These are phyloP conservation scores for Drosophila rellima DNA, from an alignment of 2,888 invertebrate species.

Conservation along the genomic window DNA sequence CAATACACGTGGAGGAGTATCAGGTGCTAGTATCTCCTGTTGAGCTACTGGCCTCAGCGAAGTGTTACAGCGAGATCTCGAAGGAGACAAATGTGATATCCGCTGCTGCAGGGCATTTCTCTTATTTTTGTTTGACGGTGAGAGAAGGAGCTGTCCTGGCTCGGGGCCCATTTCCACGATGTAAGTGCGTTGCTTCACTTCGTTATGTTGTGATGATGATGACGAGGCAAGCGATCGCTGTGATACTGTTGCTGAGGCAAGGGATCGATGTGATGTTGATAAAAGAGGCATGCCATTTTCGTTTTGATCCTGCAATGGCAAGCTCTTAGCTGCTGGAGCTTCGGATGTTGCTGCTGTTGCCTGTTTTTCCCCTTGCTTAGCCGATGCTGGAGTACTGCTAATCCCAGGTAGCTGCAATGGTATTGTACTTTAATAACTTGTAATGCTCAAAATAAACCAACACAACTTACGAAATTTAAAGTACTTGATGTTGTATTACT, in stretches of 20 bases:
- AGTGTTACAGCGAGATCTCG: not conserved
- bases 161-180: slow-evolving; percentile 58
- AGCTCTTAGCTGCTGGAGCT: not conserved
- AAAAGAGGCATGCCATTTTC: not conserved
- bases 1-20: slow-evolving; percentile 47
- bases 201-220: not conserved
- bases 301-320: not conserved
- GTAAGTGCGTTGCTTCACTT: slow-evolving; percentile 47
- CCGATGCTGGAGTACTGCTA: slow-evolving; percentile 37
- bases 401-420: slow-evolving; percentile 27
- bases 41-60: not conserved
- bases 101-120: not conserved
- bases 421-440: not conserved
- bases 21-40: slow-evolving; percentile 27
- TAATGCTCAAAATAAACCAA: too few relatives aligned
- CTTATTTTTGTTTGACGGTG: slow-evolving; percentile 25
- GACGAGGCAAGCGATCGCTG: not conserved
- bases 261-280: not conserved
- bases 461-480: slow-evolving; percentile 17
- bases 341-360: not conserved
- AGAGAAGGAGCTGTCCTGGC: slow-evolving; percentile 60
- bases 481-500: not conserved
- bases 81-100: not conserved
- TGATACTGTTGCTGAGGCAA: not conserved
- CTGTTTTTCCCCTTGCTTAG: not conserved